Evolutionary conservation across 1,140 invertebrate genomes (phyloP), one percentile per base, ranked within the genome.

Genomic region (Cyphomyrmex costatus): DNA sequence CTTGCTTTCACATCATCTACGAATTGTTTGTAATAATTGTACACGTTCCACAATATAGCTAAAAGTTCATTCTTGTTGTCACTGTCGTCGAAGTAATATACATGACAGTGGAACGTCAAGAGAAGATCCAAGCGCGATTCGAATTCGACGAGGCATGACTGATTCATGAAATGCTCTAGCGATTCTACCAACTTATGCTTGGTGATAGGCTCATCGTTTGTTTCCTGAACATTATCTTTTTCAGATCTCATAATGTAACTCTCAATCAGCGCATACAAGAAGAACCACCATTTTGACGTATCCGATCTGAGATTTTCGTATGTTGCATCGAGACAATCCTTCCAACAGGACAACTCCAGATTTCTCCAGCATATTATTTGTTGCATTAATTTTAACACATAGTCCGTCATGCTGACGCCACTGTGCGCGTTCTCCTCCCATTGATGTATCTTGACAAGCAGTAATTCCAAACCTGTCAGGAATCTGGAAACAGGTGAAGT

Each of bases 401-500:
- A 95, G 0, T 96, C 95, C 0, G 96, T 95, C 91, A 99, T 94
- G 83, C 98, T 98, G 49, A 99, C 98, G 3, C 97, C 97, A 87
- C 96, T 97, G 89, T 98, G 98, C 0, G 99, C 98, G 92, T 98
- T 98, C 90, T 97, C 97, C 94, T 99, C 98, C 99, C 99, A 99
- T 88, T 98, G 97, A 87, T 98, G 96, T 60, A 97, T 95, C 88
- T 98, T 98, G 21, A 97, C 96, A 4, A 99, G 94, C 0, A 99
- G 94, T 36, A 99, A 94, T 94, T 99, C 99, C 30, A 99, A 95
- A 8, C 99, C 99, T 0, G 98, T 98, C 0, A 99, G 96, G 89
- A 98, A 99, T 90, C 98, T 97, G 66, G 98, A 97, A 4, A 99
- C 93, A 0, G 99, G 97, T 89, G 97, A 97, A 6, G 97, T 97